Conservation (phyloP, 2,113 vertebrate genomes). For the Scatophagus argus region DNA sequence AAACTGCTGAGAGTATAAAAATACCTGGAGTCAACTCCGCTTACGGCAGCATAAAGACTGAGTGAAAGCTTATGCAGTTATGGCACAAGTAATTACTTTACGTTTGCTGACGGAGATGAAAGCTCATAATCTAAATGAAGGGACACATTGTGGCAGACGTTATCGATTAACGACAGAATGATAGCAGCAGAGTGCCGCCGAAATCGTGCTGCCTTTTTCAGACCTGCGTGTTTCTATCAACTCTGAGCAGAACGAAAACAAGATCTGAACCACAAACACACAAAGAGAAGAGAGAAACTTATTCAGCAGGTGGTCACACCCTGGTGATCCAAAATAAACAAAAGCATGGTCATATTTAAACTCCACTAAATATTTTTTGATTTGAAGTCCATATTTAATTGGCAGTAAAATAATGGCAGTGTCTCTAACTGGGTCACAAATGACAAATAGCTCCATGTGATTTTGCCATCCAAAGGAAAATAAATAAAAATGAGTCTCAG, state of each 20-base stretch:
- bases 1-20: conserved; percentile 29
- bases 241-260: conserved; percentile 10
- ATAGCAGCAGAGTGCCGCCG: background rate
- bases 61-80: conserved; percentile 37
- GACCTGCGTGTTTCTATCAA: background rate
- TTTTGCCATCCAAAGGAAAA: conserved; percentile 33
- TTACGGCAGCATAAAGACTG: conserved; percentile 38
- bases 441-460: conserved; percentile 36
- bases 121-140: background rate
- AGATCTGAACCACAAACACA: no score
- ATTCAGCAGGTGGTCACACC: background rate
- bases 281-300: background rate
- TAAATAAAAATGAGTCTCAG: conserved; percentile 34
- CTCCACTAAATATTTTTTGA: conserved; percentile 12
- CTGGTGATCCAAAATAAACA: background rate
- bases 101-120: conserved; percentile 41
- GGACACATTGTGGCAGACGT: conserved; percentile 27
- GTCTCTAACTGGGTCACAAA: conserved; percentile 42
- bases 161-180: conserved; percentile 38
- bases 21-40: conserved; percentile 23
- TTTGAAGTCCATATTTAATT: conserved; percentile 14
- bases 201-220: background rate
- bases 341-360: background rate
- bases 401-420: conserved; percentile 4
- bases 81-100: conserved; percentile 55